These are phyloP conservation scores for Eilema sororculum DNA, from an alignment of 2,888 invertebrate genomes.

Conservation along the genomic window DNA sequence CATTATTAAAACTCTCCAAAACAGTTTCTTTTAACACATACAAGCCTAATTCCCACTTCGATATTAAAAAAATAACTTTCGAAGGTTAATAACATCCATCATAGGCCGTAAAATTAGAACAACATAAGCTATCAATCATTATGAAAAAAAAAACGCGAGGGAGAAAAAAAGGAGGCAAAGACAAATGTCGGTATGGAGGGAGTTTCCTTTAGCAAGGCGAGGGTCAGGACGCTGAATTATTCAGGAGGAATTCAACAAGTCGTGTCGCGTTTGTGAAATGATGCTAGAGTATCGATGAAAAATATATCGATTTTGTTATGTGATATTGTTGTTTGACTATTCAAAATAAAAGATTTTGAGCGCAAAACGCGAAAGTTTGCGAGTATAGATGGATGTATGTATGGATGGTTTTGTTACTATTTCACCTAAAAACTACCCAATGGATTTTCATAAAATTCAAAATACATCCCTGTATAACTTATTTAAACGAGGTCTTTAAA, in stretches of 20 bases:
- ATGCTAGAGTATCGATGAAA: conserved; percentile 12
- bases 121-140: conserved; percentile 24
- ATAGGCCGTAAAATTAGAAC: neutral
- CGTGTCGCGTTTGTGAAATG: conserved; percentile 19
- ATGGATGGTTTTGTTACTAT: too few relatives aligned
- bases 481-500: too few relatives aligned
- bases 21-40: too few relatives aligned
- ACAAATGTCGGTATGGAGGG: conserved; percentile 36
- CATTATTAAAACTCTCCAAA: neutral
- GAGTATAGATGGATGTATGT: too few relatives aligned
- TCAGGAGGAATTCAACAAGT: conserved; percentile 55
- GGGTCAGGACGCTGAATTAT: conserved; percentile 53
- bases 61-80: conserved; percentile 1
- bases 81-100: neutral
- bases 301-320: conserved; percentile 20
- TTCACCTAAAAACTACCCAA: too few relatives aligned
- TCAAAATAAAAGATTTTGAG: neutral
- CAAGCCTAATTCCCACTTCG: neutral
- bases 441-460: too few relatives aligned
- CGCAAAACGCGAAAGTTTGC: too few relatives aligned
- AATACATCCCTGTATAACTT: too few relatives aligned
- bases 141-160: conserved; percentile 17
- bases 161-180: conserved; percentile 23
- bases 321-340: neutral
- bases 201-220: conserved; percentile 32